Evolutionary conservation across 2,113 vertebrate genomes (phyloP), one percentile per base, ranked within the genome.

Genomic region (Sphyrna mokarran): DNA sequence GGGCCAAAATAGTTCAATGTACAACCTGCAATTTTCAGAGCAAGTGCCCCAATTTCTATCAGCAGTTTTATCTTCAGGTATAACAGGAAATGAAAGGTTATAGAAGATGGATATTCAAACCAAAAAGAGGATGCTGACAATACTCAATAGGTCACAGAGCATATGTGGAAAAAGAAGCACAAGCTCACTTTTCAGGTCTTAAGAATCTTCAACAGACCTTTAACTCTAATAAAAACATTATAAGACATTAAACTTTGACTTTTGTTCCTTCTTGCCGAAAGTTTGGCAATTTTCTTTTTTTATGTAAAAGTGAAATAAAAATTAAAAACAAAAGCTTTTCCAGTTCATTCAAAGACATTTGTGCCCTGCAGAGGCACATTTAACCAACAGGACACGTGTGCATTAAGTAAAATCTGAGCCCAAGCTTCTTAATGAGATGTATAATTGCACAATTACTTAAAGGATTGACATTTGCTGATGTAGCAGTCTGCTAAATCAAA

Each of bases 41-140:
- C 40, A 90, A 18, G 4, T 90, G 54, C 89, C 63, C 23, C 80
- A 90, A 63, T 93, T 93, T 93, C 16, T 93, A 37, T 66, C 89
- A 68, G 89, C 61, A 93, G 13, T 93, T n/a, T n/a, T 93, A n/a
- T 54, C 58, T 91, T 66, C 61, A 93, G n/a, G n/a, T 93, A 93
- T 22, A 66, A 37, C 13, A 66, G 18, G 37, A 37, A 93, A 33
- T 63, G 63, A 91, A 93, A 93, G 37, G n/a, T 5, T n/a, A 33
- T 11, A 80, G 2, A 14, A n/a, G n/a, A 14, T 37, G n/a, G 61
- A 1, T 1, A 1, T 48, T 3, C 43, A 89, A 58, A 29, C 58
- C 48, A 89, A 58, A 58, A 33, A 54, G 48, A 54, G 48, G 48
- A 54, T 54, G 26, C 54, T 89, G 9, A 10, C 58, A 29, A 33